phyloP scores from a whole-genome alignment of 2,113 vertebrate species.

The Turdus rufiventris region DNA sequence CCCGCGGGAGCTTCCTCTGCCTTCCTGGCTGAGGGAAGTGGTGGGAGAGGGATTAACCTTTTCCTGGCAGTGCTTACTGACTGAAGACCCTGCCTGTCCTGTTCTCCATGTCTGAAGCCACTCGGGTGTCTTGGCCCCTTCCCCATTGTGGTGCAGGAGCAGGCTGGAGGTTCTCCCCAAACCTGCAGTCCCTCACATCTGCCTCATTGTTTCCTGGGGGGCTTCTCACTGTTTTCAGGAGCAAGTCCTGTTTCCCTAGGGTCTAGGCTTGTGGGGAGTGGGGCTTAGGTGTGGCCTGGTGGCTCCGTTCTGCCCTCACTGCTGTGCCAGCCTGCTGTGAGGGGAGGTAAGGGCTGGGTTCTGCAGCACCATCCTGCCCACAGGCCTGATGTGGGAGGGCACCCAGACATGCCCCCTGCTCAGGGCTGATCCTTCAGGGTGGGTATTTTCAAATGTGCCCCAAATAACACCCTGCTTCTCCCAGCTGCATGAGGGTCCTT shows the following conservation, averaged over 20 bases:
- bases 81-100: not conserved
- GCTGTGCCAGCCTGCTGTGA: not conserved
- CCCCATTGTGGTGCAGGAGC: fast-evolving
- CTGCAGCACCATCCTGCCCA: fast-evolving
- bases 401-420: no score
- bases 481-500: not conserved
- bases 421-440: not conserved
- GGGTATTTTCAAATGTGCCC: not conserved
- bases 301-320: fast-evolving
- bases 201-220: fast-evolving
- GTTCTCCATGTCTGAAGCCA: not conserved
- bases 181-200: not conserved
- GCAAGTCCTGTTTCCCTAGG: not conserved
- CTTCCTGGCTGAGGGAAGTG: not conserved
- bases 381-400: not conserved
- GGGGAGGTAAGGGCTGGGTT: not conserved
- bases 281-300: not conserved
- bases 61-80: not conserved
- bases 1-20: constrained; percentile 28
- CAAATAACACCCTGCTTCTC: not conserved
- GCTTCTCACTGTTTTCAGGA: not conserved
- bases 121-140: fast-evolving
- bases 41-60: constrained; percentile 36
- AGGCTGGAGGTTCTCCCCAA: not conserved
- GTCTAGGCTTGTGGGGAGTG: not conserved